Evolutionary conservation across 2,113 vertebrate genomes (phyloP).

Genomic region (Ceuthmochares aereus): DNA sequence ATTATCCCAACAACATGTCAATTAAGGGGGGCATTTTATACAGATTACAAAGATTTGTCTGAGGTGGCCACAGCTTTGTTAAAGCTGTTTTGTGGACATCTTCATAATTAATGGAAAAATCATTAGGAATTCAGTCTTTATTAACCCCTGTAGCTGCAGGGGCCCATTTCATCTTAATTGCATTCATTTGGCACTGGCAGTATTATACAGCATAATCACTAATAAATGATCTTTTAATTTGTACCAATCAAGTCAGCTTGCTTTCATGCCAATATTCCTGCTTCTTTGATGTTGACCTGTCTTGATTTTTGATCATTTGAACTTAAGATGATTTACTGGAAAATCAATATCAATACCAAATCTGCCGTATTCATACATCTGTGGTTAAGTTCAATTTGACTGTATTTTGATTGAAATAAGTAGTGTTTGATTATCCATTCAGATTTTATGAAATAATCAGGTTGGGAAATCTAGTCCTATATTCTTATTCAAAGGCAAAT

Average conservation of each 20-base stretch:
- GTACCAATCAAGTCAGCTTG: constrained; percentile 82
- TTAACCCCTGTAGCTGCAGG: constrained; percentile 86
- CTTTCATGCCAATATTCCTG: constrained; percentile 85
- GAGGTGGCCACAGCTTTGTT: constrained; percentile 83
- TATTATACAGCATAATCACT: constrained; percentile 85
- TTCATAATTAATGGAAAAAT: constrained; percentile 89
- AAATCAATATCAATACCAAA: constrained; percentile 87
- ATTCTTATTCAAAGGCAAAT: constrained; percentile 79
- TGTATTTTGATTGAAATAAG: constrained; percentile 82
- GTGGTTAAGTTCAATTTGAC: constrained; percentile 80
- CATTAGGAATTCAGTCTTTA: constrained; percentile 85
- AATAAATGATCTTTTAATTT: constrained; percentile 88
- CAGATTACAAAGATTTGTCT: constrained; percentile 81
- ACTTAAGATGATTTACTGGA: constrained; percentile 85
- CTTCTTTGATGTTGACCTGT: constrained; percentile 86
- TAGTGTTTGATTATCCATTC: constrained; percentile 81
- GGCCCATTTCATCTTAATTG: constrained; percentile 87
- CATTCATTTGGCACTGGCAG: constrained; percentile 85
- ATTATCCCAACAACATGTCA: constrained; percentile 75
- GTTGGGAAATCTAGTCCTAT: constrained; percentile 76
- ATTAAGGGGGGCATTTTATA: constrained; percentile 78
- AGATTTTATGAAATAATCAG: constrained; percentile 78
- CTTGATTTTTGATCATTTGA: constrained; percentile 87
- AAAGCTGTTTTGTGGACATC: constrained; percentile 85
- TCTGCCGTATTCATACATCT: constrained; percentile 77